Base-by-base conservation (phyloP, 2,888 invertebrate genomes). In the Agriopis aurantiaria region DNA sequence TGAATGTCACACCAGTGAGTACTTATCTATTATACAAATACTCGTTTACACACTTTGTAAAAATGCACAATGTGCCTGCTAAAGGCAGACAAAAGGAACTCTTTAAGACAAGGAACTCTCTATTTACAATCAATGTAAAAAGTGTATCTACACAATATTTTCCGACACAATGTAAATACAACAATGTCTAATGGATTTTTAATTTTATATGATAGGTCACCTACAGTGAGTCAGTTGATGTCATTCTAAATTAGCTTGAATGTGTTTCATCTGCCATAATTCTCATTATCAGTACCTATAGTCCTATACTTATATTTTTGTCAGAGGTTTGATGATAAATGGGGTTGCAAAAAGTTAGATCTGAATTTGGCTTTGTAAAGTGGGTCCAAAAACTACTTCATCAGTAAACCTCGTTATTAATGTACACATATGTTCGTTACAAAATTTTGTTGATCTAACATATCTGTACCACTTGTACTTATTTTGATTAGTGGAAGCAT, bases 1-100 rank as follows among this genome's bases (percentile, higher is more conserved):
- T 80, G 96, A 96, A 85, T 97, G 97, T 93, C 95, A 95, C 76
- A 92, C 94, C 78, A 94, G 94, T 94, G 87, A 94, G 94, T 94
- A 90, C 75, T 61, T 78, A 49, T 56, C 12, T 41, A 14, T 51
- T 55, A 51, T 45, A 65, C 46, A n/a, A 49, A 6, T 65, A 76
- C 59, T 78, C 71, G 71, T 80, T 73, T 79, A 76, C 78, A 81
- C 92, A 92, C 92, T 78, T 86, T 95, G 94, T 95, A 95, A 81
- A 94, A 93, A 92, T 89, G 94, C 94, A 94, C 94, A 86, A 78
- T 79, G 81, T 80, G 77, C 59, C 63, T 66, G 17, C 57, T 63
- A 46, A 46, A 68, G 74, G 73, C 77, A 79, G 67, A 68, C 43
- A 68, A 67, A 69, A 70, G 66, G 75, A 74, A 63, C 40, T 75